Percentiles rank a stretch among this genome's conserved stretches.
phyloP scores from a whole-genome alignment of 2,113 vertebrate genomes.

The Phodopus roborovskii region DNA sequence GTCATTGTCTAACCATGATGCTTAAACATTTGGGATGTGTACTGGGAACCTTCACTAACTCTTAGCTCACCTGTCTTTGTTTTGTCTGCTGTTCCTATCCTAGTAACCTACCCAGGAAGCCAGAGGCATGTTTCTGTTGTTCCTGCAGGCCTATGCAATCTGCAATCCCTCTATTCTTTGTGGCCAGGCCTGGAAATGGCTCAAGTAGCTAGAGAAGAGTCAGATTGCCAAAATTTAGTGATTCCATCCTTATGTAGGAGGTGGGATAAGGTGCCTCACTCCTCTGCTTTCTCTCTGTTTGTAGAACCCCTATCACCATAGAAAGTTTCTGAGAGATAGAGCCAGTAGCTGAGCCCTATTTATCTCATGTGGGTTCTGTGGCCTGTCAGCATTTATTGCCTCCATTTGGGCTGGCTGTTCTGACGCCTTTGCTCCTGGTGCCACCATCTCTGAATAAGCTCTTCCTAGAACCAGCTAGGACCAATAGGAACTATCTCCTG shows the following conservation, averaged over 20 bases:
- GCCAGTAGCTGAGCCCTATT: conserved; percentile 81
- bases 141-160: not conserved
- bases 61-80: conserved; percentile 53
- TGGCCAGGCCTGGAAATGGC: not conserved
- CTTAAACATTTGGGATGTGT: conserved; percentile 88
- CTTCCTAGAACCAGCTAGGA: conserved; percentile 64
- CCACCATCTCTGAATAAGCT: conserved; percentile 55
- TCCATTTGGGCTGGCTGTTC: conserved; percentile 70
- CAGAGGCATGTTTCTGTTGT: conserved; percentile 65
- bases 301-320: not conserved
- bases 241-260: conserved; percentile 45
- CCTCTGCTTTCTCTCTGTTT: conserved; percentile 37
- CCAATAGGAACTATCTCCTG: conserved; percentile 78
- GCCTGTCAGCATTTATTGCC: conserved; percentile 86
- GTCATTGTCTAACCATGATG: conserved; percentile 89
- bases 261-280: not conserved
- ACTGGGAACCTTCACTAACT: conserved; percentile 52
- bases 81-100: conserved; percentile 63
- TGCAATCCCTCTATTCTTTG: not conserved
- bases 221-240: conserved; percentile 65
- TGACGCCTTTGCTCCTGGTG: not conserved
- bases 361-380: conserved; percentile 75
- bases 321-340: conserved; percentile 71
- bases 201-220: not conserved
- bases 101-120: conserved; percentile 70